Base-by-base conservation (phyloP, 2,888 invertebrate genomes). In the Apoderus coryli region DNA sequence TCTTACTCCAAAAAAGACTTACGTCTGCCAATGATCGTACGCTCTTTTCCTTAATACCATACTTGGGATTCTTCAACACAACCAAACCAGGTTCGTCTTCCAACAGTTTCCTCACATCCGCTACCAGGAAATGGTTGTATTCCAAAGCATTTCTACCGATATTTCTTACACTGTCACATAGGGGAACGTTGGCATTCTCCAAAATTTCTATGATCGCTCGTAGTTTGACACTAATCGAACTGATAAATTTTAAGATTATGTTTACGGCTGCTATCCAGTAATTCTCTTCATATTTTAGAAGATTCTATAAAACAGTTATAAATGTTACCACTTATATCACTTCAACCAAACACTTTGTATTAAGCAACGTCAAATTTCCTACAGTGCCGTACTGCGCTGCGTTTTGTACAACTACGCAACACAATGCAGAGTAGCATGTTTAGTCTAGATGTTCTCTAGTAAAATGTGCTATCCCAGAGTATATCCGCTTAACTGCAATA, bases 51-150 rank as follows among this genome's bases (percentile, higher is more conserved):
- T 51, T 45, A 14, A 56, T 48, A 24, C 51, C 50, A 33, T 59
- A 57, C 11, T 55, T 53, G 34, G 60, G 59, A 38, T 61, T 63
- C 15, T 57, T 60, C 22, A 63, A 44, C 22, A 65, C 52, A 9
- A 60, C 41, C 42, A 59, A 58, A 25, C 53, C 52, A 1, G 58
- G 50, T 33, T 64, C 57, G 19, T 50, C 48, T 29, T 54, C 53
- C 22, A 52, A 44, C 35, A 57, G 52, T 9, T 47, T 41, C 37
- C 45, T 49, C 23, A 65, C 56, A 34, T 52, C 43, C 10, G 42
- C 35, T 4, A 55, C 52, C 16, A 59, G 39, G n/a, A 48, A 48
- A 44, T 63, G 61, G 2, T 41, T 37, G 33, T 48, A 45, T 27
- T 46, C 35, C 10, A 47, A 31, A 9, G 42, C 40, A 23, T 37